Base-by-base conservation (phyloP, 2,797 vertebrate species). In the Acipenser oxyrinchus region DNA sequence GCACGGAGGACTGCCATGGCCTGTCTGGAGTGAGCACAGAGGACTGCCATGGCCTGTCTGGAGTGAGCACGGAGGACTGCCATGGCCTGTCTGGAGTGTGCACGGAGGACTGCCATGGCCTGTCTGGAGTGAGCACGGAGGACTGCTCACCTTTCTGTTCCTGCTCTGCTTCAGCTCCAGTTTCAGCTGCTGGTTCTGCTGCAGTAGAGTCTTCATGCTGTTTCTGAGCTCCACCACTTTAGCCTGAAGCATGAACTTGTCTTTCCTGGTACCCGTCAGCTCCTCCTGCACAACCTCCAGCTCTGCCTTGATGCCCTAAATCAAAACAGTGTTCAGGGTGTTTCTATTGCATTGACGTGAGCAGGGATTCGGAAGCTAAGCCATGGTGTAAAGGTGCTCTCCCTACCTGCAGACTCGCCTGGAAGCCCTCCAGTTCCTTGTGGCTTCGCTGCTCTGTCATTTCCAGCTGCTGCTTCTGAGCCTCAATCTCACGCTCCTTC, bases 131-230 rank as follows among this genome's bases (percentile, higher is more conserved):
- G 23, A 3, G 23, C 23, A 37, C 4, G 23, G 23, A 37, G 23
- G 23, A 37, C 23, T 37, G 7, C 70, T 75, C 69, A 94, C 93
- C 91, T 90, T 95, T 77, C 89, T 93, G 15, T 91, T 79, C 4
- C 91, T 86, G 50, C 76, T 83, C 9, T 94, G 94, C 69, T 94
- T 94, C 70, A 99, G 83, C 73, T 97, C 95, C 74, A 89, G 74
- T 78, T 95, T 94, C 67, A 99, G 89, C 63, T 99, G 96, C 81
- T 97, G 95, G 83, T 98, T 99, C 75, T 99, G 95, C 80, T 98
- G 92, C 12, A 99, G 88, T 55, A 99, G 82, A 0, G 90, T 95
- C 85, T 98, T 98, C 94, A 99, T 97, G 81, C 90, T 95, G 83
- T 91, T 97, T 74, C 95, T 94, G 79, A 99, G 88, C 75, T 99